Conservation (phyloP, 2,113 vertebrate genomes). For the Nannospalax galili region DNA sequence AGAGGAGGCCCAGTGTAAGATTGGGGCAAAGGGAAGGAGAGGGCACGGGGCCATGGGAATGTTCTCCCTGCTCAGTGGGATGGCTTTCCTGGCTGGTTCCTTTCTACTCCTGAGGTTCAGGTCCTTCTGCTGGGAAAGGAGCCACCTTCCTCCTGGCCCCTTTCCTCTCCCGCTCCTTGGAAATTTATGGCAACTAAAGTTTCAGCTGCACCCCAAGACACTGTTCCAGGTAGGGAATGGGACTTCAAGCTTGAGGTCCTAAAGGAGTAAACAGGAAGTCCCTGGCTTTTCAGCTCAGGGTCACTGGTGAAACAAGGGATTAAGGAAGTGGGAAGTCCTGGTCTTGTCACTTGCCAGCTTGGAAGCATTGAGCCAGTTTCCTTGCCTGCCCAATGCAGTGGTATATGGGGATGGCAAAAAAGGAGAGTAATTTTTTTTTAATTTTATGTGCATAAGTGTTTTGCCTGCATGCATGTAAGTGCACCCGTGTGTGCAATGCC, state of each 20-base stretch:
- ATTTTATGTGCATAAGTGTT: too few species aligned
- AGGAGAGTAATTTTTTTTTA: background rate
- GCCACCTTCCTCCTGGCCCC: slow-evolving; percentile 72
- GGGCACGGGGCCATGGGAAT: background rate
- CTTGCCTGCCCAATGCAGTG: background rate
- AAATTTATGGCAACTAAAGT: slow-evolving; percentile 81
- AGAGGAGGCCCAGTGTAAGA: background rate
- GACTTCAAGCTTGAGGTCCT: background rate
- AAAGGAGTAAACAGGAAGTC: background rate
- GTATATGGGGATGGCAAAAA: background rate
- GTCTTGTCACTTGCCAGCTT: background rate
- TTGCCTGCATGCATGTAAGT: too few species aligned
- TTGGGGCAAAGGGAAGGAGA: background rate
- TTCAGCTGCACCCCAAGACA: slow-evolving; percentile 68
- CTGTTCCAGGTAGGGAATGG: slow-evolving; percentile 69
- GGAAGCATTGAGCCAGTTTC: background rate
- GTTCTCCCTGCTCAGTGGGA: background rate
- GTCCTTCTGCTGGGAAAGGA: slow-evolving; percentile 31
- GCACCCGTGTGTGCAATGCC: too few species aligned
- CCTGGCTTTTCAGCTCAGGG: background rate
- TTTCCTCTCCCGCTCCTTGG: slow-evolving; percentile 76
- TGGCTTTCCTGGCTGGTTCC: background rate
- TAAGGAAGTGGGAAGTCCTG: background rate
- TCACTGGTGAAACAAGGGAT: background rate
- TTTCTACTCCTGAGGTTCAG: slow-evolving; percentile 49